phyloP scores from a whole-genome alignment of 2,888 invertebrate genomes.

The Drosophila melanosoma region DNA sequence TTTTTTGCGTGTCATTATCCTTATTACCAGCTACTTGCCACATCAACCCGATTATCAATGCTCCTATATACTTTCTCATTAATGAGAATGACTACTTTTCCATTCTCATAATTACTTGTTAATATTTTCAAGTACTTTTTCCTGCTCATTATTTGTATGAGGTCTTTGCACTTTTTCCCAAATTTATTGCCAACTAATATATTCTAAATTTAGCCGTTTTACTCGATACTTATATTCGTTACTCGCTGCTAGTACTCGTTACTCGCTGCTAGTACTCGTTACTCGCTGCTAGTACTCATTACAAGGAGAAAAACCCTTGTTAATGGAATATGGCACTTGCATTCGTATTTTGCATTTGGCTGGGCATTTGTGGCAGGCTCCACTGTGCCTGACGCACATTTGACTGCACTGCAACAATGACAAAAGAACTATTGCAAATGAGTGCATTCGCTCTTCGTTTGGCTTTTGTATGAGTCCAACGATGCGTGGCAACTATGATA shows the following conservation, averaged over 20 bases:
- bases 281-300: background rate
- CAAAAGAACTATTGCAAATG: slow-evolving; percentile 23
- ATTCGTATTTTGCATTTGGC: background rate
- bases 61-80: background rate
- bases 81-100: background rate
- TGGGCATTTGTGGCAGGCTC: slow-evolving; percentile 8
- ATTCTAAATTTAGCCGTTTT: background rate
- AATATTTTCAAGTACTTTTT: background rate
- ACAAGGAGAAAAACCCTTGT: background rate
- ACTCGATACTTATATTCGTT: background rate
- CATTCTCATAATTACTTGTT: background rate
- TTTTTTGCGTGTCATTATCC: background rate
- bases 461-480: slow-evolving; percentile 72
- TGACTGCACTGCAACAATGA: slow-evolving; percentile 54
- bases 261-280: background rate
- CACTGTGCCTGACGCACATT: slow-evolving; percentile 28
- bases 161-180: too few species aligned
- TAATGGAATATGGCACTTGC: background rate
- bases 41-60: background rate
- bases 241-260: too few species aligned
- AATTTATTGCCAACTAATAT: too few species aligned
- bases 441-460: slow-evolving; percentile 63
- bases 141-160: too few species aligned
- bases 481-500: slow-evolving; percentile 76
- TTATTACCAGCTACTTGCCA: background rate